Conservation (phyloP, 2,113 vertebrate genomes). For the Caloenas nicobarica region DNA sequence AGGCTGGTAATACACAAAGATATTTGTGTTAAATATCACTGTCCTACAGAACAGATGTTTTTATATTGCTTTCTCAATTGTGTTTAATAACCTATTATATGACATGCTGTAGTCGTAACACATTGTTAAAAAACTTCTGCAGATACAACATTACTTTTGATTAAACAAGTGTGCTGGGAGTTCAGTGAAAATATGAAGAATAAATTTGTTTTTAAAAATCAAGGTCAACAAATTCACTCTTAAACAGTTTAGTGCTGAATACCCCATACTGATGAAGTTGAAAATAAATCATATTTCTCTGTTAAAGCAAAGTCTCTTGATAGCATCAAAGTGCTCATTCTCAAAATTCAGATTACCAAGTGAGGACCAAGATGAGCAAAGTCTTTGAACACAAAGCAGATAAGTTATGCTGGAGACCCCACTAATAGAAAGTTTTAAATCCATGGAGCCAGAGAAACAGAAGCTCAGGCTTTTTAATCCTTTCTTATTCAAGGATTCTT, state of each 20-base stretch:
- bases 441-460: not conserved
- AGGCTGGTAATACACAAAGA: not conserved
- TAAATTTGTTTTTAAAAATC: not conserved
- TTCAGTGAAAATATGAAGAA: not conserved
- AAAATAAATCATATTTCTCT: not conserved
- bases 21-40: not conserved
- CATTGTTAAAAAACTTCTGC: not conserved
- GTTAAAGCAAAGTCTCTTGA: not conserved
- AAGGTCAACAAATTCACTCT: not conserved
- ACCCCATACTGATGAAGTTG: not conserved
- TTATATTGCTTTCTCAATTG: not conserved
- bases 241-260: not conserved
- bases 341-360: not conserved
- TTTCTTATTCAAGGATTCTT: not conserved
- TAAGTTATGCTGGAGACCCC: not conserved
- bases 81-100: constrained; percentile 1
- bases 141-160: constrained; percentile 34
- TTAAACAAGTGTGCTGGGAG: constrained; percentile 7
- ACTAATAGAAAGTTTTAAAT: not conserved
- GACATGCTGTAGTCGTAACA: not conserved
- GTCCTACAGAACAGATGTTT: not conserved
- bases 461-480: not conserved
- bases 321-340: not conserved
- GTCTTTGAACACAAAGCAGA: not conserved
- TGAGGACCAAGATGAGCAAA: not conserved